Base-by-base conservation (phyloP, 2,113 vertebrate genomes). In the Zapus hudsonius region DNA sequence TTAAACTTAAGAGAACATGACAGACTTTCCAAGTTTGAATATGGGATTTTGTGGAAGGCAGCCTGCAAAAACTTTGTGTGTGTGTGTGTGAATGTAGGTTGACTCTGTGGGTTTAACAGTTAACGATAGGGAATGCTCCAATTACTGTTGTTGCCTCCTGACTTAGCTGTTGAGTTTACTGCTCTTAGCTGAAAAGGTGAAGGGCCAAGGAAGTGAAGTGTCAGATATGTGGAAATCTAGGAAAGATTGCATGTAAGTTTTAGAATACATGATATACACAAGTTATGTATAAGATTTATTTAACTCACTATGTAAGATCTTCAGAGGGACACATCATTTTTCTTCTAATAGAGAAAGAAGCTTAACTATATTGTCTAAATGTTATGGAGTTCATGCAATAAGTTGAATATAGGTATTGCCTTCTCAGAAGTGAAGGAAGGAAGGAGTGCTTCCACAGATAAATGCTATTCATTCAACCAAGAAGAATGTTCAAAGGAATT, bases 401-500 rank as follows among this genome's bases (percentile, higher is more conserved):
- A 61, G 33, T 55, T 64, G 90, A 84, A 73, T 67, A 19, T 89
- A 93, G 69, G 10, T 79, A 61, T 74, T 93, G 73, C 94, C 38
- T 89, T 95, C 76, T 92, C 38, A 66, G 23, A 67, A 87, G 75
- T 57, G 59, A 67, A 82, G 69, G 63, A 67, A 82, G 69, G 63
- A 40, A 75, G 36, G 27, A 5, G 2, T 57, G 29, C 73, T 52
- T 73, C 23, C 29, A 7, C 31, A 83, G 78, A 90, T 72, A 92
- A 91, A 91, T 87, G 89, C 59, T 38, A 84, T 66, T 86, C 8
- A 0, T 52, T 94, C 91, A 94, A 52, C 73, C 67, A 91, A 59
- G 76, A 79, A 89, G 80, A 92, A 87, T 89, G 47, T 87, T 91
- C 44, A 57, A 89, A 93, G 81, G 52, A 84, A 40, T 17, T 67